Evolutionary conservation across 2,797 vertebrate genomes (phyloP).

Genomic region (Ambastaia sidthimunki): DNA sequence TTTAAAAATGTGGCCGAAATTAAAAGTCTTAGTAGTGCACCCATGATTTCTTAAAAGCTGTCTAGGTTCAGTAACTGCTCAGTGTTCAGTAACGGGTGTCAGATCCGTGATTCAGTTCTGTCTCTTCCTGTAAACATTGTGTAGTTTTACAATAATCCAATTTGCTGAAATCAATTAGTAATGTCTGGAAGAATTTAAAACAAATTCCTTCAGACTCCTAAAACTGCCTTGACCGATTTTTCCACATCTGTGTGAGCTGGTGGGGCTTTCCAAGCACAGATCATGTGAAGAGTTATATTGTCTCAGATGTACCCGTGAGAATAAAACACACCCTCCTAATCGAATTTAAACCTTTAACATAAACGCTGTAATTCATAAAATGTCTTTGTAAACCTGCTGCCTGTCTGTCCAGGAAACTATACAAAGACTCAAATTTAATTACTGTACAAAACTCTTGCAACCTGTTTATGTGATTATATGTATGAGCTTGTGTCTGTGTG

Average conservation of each 20-base stretch:
- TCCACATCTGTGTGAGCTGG: constrained; percentile 38
- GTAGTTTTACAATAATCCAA: constrained; percentile 19
- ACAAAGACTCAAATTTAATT: constrained; percentile 1
- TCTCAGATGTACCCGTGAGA: constrained; percentile 17
- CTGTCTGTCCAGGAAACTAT: neutral
- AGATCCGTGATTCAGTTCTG: constrained; percentile 1
- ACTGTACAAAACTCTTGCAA: constrained; percentile 4
- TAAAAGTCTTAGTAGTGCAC: neutral
- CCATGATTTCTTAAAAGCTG: neutral
- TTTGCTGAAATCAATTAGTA: constrained; percentile 23
- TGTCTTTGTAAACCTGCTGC: constrained; percentile 3
- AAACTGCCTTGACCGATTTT: constrained; percentile 6
- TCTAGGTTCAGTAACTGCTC: too few species aligned
- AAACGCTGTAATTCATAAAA: constrained; percentile 26
- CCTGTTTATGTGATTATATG: constrained; percentile 39
- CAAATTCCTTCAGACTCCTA: neutral
- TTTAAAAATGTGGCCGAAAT: too few species aligned
- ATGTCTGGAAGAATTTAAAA: constrained; percentile 27
- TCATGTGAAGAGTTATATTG: neutral
- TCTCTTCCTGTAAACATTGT: constrained; percentile 12
- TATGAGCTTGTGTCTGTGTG: neutral
- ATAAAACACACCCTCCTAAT: constrained; percentile 32
- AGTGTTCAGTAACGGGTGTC: neutral
- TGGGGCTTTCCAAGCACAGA: constrained; percentile 25
- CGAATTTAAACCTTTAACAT: constrained; percentile 20